phyloP scores from a whole-genome alignment of 2,797 vertebrate genomes.

The Betta splendens region DNA sequence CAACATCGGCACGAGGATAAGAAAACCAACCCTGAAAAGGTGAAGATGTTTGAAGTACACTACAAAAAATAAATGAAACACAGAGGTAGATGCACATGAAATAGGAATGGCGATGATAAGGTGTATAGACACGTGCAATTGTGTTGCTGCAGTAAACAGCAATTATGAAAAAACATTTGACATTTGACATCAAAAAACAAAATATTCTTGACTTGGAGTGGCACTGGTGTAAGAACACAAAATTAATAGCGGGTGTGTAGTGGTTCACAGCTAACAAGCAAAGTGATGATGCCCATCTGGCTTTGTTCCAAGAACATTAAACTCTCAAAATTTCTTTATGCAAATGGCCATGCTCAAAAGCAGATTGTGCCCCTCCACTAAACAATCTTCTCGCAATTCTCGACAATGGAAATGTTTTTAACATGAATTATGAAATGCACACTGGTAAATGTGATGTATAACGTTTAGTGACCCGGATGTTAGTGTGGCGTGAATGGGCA shows the following conservation, averaged over 20 bases:
- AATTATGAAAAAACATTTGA: constrained; percentile 2
- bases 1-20: constrained; percentile 33
- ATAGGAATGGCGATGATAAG: constrained; percentile 55
- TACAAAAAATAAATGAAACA: constrained; percentile 38
- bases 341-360: constrained; percentile 1
- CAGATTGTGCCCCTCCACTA: not conserved
- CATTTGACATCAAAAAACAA: not conserved
- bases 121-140: constrained; percentile 21
- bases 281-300: not conserved
- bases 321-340: not conserved
- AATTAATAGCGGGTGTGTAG: constrained; percentile 20
- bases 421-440: not conserved
- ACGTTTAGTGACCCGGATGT: not conserved
- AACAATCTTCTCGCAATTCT: not conserved
- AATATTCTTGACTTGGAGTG: constrained; percentile 28
- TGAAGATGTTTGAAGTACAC: constrained; percentile 33
- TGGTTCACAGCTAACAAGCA: constrained; percentile 12
- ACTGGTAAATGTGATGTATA: not conserved
- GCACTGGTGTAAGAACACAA: constrained; percentile 28
- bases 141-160: constrained; percentile 30
- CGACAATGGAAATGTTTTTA: not conserved
- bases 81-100: constrained; percentile 72
- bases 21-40: constrained; percentile 30
- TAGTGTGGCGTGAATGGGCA: constrained; percentile 1
- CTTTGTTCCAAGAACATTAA: not conserved